These are phyloP conservation scores for Patagioenas fasciata DNA, from an alignment of 2,113 vertebrate species.

Conservation along the genomic window DNA sequence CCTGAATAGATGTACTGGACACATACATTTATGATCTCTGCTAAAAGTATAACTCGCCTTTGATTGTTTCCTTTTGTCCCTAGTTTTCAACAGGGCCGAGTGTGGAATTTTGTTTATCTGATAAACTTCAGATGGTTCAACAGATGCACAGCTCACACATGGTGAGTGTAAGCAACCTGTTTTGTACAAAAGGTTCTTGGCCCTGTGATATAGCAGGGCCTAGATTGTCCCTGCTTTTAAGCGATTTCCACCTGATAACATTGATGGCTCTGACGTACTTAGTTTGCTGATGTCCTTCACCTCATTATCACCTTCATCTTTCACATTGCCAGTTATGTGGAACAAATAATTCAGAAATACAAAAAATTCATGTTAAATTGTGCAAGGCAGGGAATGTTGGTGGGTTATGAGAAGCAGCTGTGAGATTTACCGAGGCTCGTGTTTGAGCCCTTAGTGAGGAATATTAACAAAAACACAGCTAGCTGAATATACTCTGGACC, in stretches of 20 bases:
- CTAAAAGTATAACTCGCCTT: background rate
- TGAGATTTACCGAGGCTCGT: background rate
- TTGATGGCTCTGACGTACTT: background rate
- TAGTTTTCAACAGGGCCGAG: background rate
- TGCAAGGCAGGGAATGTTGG: background rate
- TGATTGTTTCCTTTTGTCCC: background rate
- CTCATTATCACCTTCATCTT: background rate
- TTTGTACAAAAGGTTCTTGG: background rate
- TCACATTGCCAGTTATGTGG: background rate
- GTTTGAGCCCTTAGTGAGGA: background rate
- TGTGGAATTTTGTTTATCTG: background rate
- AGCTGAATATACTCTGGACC: background rate
- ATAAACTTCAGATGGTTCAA: background rate
- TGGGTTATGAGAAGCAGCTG: constrained; percentile 2
- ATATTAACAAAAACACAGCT: background rate
- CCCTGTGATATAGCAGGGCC: background rate
- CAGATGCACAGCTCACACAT: background rate
- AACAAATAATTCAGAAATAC: background rate
- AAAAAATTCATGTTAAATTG: background rate
- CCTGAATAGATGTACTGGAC: background rate
- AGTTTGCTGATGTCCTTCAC: constrained; percentile 30
- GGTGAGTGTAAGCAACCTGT: background rate
- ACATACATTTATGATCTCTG: background rate
- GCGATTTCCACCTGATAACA: background rate
- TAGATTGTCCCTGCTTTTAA: background rate